Evolutionary conservation across 2,888 invertebrate species (phyloP).

Genomic region (Agrilus cyanescens): DNA sequence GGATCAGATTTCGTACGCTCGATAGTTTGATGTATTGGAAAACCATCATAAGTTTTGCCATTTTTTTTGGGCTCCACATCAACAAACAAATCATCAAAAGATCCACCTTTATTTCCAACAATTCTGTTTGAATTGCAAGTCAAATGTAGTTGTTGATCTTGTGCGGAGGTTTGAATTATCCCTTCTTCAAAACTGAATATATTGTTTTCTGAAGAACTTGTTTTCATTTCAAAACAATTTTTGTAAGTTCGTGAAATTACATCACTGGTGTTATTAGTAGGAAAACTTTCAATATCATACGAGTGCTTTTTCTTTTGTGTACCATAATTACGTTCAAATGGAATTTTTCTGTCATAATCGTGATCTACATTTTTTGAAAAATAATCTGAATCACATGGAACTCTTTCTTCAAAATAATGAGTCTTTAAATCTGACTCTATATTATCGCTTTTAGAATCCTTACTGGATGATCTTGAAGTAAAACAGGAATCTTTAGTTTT

Average conservation of each 20-base stretch:
- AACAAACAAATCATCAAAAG: slow-evolving; percentile 36
- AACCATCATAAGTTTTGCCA: slow-evolving; percentile 27
- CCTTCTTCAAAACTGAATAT: slow-evolving; percentile 69
- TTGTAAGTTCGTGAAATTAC: slow-evolving; percentile 16
- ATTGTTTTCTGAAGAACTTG: slow-evolving; percentile 49
- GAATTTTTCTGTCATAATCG: slow-evolving; percentile 33
- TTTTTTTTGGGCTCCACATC: slow-evolving; percentile 58
- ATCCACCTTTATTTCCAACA: slow-evolving; percentile 24
- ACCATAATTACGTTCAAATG: slow-evolving; percentile 35
- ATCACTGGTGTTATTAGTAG: slow-evolving; percentile 8
- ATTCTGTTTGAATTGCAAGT: slow-evolving; percentile 18
- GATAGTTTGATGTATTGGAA: slow-evolving; percentile 55
- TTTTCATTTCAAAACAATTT: slow-evolving; percentile 21
- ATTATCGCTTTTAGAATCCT: slow-evolving; percentile 50
- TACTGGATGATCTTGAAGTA: slow-evolving; percentile 51
- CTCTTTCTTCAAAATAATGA: slow-evolving; percentile 45
- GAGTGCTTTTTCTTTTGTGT: slow-evolving; percentile 24
- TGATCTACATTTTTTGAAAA: slow-evolving; percentile 12
- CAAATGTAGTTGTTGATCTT: slow-evolving; percentile 24
- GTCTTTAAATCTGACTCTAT: slow-evolving; percentile 48
- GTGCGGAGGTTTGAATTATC: slow-evolving; percentile 56
- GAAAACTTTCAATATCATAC: slow-evolving; percentile 7
- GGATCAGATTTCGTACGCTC: slow-evolving; percentile 82
- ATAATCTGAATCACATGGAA: slow-evolving; percentile 24
- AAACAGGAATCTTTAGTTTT: slow-evolving; percentile 37